A percentile compares a stretch with the other conserved stretches of the same genome.
These are phyloP conservation scores for Hypomecis atomaria DNA, from an alignment of 2,888 invertebrate genomes.

Conservation along the genomic window DNA sequence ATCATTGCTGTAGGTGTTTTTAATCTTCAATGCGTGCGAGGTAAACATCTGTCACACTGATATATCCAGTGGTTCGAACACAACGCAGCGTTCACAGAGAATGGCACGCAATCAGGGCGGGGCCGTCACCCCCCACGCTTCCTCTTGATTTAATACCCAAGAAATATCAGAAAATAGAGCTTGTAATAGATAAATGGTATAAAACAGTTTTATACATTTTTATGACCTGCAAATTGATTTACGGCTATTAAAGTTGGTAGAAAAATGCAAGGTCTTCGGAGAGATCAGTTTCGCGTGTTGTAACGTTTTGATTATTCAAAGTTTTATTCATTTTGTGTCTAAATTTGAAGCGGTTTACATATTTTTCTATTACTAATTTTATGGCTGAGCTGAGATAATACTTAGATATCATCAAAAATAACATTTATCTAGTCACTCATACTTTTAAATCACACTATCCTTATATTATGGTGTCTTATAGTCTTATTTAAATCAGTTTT, in stretches of 20 bases:
- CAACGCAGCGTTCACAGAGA: conserved; percentile 14
- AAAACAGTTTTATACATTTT: background rate
- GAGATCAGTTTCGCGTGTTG: background rate
- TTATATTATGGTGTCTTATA: background rate
- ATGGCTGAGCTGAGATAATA: no score
- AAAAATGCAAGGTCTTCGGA: background rate
- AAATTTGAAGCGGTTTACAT: background rate
- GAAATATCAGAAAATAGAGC: background rate
- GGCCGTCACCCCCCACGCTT: conserved; percentile 1
- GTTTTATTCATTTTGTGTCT: background rate
- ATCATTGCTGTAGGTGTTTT: conserved; percentile 39
- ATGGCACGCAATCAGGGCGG: conserved; percentile 22
- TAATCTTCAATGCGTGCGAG: conserved; percentile 37
- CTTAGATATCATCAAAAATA: no score
- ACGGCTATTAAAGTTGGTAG: background rate
- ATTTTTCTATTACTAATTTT: no score
- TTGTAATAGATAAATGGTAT: background rate
- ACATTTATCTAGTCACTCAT: no score
- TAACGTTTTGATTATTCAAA: background rate
- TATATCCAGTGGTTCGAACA: conserved; percentile 38
- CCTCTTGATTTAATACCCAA: conserved; percentile 6
- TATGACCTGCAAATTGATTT: background rate
- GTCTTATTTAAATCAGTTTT: background rate
- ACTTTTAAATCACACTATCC: no score
- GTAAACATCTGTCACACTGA: conserved; percentile 43